phyloP scores from a whole-genome alignment of 2,797 vertebrate genomes.

The Sebastes elongatus region DNA sequence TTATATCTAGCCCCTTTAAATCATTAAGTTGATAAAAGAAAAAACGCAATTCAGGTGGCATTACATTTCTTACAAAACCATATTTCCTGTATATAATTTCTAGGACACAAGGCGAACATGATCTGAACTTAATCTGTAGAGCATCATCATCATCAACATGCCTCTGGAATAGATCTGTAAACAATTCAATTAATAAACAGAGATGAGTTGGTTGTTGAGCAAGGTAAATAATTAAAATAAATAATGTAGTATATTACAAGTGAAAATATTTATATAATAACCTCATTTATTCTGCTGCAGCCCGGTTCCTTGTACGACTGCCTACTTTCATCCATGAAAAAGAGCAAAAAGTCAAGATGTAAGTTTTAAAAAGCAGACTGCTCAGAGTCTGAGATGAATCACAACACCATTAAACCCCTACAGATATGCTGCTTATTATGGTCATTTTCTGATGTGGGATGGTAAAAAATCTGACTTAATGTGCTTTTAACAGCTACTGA shows the following conservation, averaged over 20 bases:
- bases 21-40: not conserved
- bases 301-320: not conserved
- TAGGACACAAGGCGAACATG: not conserved
- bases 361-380: conserved; percentile 38
- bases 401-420: conserved; percentile 18
- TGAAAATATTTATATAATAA: not conserved
- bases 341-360: conserved; percentile 31
- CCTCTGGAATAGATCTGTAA: not conserved
- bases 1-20: no score
- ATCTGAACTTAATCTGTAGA: not conserved
- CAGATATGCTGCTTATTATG: conserved; percentile 22
- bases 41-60: not conserved
- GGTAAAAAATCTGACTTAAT: conserved; percentile 18
- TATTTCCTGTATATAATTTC: not conserved
- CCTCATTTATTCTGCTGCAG: not conserved
- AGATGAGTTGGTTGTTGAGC: not conserved
- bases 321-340: conserved; percentile 13
- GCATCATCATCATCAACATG: not conserved
- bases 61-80: not conserved
- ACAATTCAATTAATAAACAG: not conserved
- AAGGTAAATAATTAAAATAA: not conserved
- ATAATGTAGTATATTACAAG: not conserved
- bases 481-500: conserved; percentile 30
- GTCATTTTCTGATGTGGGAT: conserved; percentile 20
- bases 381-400: conserved; percentile 22